Conservation (phyloP, 2,888 invertebrate genomes). For the Bombyx huttoni region DNA sequence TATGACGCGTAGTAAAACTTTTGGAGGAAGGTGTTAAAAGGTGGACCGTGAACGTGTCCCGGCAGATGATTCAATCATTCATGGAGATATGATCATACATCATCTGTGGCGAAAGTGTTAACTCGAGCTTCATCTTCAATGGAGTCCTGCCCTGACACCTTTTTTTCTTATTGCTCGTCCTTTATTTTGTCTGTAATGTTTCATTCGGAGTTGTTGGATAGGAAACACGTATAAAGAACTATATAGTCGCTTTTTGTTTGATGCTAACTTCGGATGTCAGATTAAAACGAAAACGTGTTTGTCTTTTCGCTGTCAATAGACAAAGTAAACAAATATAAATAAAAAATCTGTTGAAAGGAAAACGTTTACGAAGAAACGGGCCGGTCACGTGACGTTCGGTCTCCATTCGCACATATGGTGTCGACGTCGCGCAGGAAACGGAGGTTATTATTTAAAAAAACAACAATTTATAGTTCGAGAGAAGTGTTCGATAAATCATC, state of each 20-base stretch:
- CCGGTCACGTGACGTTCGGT: constrained; percentile 2
- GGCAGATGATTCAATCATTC: constrained; percentile 69
- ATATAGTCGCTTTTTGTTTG: constrained; percentile 22
- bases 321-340: constrained; percentile 19
- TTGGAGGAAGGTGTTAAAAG: constrained; percentile 69
- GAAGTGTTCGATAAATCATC: constrained; percentile 29
- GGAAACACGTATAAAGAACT: constrained; percentile 17
- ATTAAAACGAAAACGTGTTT: constrained; percentile 19
- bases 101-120: constrained; percentile 65
- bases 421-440: constrained; percentile 17
- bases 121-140: constrained; percentile 39
- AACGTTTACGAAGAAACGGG: constrained; percentile 6
- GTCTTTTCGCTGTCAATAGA: constrained; percentile 16
- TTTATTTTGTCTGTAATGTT: constrained; percentile 43
- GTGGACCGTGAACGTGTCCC: constrained; percentile 57
- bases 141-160: constrained; percentile 29
- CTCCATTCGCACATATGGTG: constrained; percentile 25
- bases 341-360: constrained; percentile 13
- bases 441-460: constrained; percentile 22
- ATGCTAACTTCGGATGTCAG: constrained; percentile 19
- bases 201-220: constrained; percentile 23
- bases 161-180: constrained; percentile 36
- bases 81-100: constrained; percentile 65
- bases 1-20: constrained; percentile 66
- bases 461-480: constrained; percentile 29